phyloP scores from a whole-genome alignment of 2,797 vertebrate species.

The Cirrhinus mrigala region DNA sequence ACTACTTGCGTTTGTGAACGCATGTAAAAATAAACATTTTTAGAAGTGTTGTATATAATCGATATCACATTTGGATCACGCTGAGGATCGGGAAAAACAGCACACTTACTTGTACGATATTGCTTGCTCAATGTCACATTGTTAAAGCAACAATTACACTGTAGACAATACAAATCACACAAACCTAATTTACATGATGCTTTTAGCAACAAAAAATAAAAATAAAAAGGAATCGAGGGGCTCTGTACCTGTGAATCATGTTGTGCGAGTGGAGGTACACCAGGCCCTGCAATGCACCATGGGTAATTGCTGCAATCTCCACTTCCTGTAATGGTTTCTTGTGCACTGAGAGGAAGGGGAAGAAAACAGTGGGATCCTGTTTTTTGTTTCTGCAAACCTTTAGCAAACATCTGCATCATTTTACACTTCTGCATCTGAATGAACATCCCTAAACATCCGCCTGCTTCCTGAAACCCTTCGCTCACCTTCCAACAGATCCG shows the following conservation, averaged over 20 bases:
- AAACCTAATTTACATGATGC: background rate
- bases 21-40: background rate
- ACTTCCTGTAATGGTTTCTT: conserved; percentile 94
- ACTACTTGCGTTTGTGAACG: background rate
- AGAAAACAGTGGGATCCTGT: conserved; percentile 18
- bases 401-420: background rate
- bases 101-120: background rate
- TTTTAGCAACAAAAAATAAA: background rate
- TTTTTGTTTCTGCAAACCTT: conserved; percentile 24
- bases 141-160: no score
- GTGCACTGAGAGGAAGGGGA: conserved; percentile 80
- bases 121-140: background rate
- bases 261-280: conserved; percentile 94
- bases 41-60: background rate
- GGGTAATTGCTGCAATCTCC: conserved; percentile 93
- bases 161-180: background rate
- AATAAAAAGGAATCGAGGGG: background rate
- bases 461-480: background rate
- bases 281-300: conserved; percentile 91
- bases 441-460: background rate
- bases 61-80: no score
- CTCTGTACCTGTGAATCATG: conserved; percentile 92
- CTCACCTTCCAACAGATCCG: conserved; percentile 93
- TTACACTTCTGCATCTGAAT: background rate
- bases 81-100: background rate